Evolutionary conservation across 2,888 invertebrate species (phyloP).

Genomic region (Drosophila yooni): DNA sequence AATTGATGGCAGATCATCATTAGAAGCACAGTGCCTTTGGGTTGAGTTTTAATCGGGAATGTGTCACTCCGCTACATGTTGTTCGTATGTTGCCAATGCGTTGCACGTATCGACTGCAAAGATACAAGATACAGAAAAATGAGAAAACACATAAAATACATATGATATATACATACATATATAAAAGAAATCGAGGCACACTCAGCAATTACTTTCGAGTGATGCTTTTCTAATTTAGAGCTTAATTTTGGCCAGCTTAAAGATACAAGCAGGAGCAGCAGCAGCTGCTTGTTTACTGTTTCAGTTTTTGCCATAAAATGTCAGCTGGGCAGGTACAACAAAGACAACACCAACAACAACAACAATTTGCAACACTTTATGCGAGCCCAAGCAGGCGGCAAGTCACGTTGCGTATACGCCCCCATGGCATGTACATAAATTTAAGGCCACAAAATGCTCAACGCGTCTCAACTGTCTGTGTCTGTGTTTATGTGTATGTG

Average conservation of each 20-base stretch:
- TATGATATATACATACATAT: constrained; percentile 48
- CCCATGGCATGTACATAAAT: constrained; percentile 67
- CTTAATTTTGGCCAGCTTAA: constrained; percentile 69
- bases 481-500: constrained; percentile 4
- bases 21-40: constrained; percentile 3
- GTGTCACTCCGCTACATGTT: constrained; percentile 31
- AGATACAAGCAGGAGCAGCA: constrained; percentile 19
- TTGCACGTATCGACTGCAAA: constrained; percentile 65
- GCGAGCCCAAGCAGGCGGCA: constrained; percentile 38
- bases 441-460: constrained; percentile 60
- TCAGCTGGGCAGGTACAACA: constrained; percentile 47
- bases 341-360: constrained; percentile 13
- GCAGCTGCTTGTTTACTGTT: constrained; percentile 6
- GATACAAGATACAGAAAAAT: constrained; percentile 31
- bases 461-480: constrained; percentile 23
- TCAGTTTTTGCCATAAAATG: constrained; percentile 42
- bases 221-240: constrained; percentile 78
- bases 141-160: constrained; percentile 38
- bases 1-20: constrained; percentile 27
- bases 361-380: constrained; percentile 72
- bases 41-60: not conserved
- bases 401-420: constrained; percentile 71
- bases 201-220: constrained; percentile 69
- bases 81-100: constrained; percentile 49
- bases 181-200: constrained; percentile 48